These are phyloP conservation scores for Periophthalmus modestus DNA, from an alignment of 2,113 vertebrate genomes.

Conservation along the genomic window DNA sequence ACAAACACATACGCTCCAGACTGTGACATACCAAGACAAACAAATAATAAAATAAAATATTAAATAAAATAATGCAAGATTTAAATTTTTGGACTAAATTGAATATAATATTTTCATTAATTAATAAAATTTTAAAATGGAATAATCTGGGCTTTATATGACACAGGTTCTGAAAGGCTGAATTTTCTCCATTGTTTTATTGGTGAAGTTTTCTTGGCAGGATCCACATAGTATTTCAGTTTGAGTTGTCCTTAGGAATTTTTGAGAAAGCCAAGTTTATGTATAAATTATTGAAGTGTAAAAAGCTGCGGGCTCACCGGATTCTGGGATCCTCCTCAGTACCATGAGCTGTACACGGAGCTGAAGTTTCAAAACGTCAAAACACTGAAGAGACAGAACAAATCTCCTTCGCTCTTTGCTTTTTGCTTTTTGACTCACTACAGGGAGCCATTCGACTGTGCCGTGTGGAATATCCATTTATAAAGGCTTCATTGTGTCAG, in stretches of 20 bases:
- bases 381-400: background rate
- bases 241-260: background rate
- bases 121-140: background rate
- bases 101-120: too few relatives aligned
- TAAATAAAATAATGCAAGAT: too few relatives aligned
- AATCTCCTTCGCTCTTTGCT: background rate
- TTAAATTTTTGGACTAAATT: too few relatives aligned
- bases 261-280: background rate
- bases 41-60: too few relatives aligned
- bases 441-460: background rate
- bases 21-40: too few relatives aligned
- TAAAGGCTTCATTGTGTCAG: background rate
- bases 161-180: background rate
- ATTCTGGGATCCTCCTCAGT: background rate
- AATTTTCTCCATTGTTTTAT: background rate
- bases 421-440: background rate
- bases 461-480: background rate
- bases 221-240: background rate
- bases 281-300: constrained; percentile 2
- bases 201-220: background rate
- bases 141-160: background rate
- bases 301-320: background rate
- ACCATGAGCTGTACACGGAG: background rate
- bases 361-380: background rate
- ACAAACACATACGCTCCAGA: too few relatives aligned